These are phyloP conservation scores for Meandrusa payeni DNA, from an alignment of 2,888 invertebrate species.

Conservation along the genomic window DNA sequence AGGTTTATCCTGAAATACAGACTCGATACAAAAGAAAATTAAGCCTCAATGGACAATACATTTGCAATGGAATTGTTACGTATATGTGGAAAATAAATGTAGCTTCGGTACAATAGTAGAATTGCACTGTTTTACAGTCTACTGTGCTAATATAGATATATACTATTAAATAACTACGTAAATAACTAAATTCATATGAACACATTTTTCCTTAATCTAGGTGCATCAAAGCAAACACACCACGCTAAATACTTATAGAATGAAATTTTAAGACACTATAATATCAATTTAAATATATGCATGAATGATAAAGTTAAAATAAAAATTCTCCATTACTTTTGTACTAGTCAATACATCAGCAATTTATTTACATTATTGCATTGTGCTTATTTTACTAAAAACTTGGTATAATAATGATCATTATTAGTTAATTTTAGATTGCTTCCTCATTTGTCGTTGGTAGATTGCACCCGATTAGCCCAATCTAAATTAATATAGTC, in stretches of 20 bases:
- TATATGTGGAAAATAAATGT: conserved; percentile 16
- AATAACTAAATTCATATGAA: conserved; percentile 76
- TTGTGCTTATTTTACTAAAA: conserved; percentile 14
- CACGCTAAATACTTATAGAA: conserved; percentile 51
- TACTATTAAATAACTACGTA: conserved; percentile 63
- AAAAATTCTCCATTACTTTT: conserved; percentile 12
- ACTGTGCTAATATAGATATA: conserved; percentile 51
- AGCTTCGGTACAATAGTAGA: conserved; percentile 33
- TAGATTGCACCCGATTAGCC: too few species aligned
- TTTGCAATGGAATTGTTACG: conserved; percentile 10
- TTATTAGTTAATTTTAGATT: neutral
- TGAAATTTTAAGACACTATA: conserved; percentile 18
- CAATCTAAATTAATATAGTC: too few species aligned
- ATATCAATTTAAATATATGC: conserved; percentile 18
- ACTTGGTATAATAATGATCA: conserved; percentile 15
- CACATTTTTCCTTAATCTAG: conserved; percentile 76
- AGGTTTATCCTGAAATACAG: too few species aligned
- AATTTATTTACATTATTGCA: conserved; percentile 16
- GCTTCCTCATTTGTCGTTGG: too few species aligned
- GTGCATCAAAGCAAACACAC: conserved; percentile 63
- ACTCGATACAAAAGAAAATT: neutral
- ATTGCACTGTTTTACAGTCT: conserved; percentile 74
- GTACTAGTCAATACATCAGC: conserved; percentile 22
- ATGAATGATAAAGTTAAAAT: conserved; percentile 11
- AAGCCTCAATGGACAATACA: conserved; percentile 8